These are phyloP conservation scores for Andrena fulva DNA, from an alignment of 2,888 invertebrate genomes.

Conservation along the genomic window DNA sequence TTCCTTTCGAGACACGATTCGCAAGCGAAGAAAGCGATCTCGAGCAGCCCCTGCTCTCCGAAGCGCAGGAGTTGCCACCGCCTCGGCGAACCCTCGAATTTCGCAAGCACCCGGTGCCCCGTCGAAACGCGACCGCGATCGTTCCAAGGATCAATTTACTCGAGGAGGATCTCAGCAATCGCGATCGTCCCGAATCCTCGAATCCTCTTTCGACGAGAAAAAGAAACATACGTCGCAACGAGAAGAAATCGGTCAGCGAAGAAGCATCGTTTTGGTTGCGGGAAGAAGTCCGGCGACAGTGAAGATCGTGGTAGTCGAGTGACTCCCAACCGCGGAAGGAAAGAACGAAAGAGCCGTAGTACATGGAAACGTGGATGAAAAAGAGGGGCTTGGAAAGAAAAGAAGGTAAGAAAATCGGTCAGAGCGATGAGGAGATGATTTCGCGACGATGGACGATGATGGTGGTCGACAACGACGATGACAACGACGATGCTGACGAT, in stretches of 20 bases:
- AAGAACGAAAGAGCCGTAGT: neutral
- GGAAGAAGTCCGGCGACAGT: neutral
- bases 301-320: neutral
- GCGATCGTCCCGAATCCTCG: neutral
- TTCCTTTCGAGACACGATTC: neutral
- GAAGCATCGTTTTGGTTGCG: slow-evolving; percentile 13
- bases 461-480: slow-evolving; percentile 42
- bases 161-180: neutral
- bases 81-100: neutral
- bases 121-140: neutral
- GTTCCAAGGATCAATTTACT: too few species aligned
- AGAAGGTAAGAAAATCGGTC: neutral
- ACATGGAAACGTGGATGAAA: neutral
- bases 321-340: neutral
- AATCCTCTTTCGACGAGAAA: neutral
- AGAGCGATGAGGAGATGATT: slow-evolving; percentile 21
- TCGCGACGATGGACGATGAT: slow-evolving; percentile 40
- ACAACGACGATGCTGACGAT: slow-evolving; percentile 52
- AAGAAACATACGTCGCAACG: slow-evolving; percentile 23
- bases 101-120: slow-evolving; percentile 13
- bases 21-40: neutral
- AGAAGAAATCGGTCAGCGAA: slow-evolving; percentile 29
- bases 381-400: neutral
- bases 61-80: neutral
- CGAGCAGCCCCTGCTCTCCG: neutral